These are phyloP conservation scores for Cantharis nigra DNA, from an alignment of 2,888 invertebrate species.

Conservation along the genomic window DNA sequence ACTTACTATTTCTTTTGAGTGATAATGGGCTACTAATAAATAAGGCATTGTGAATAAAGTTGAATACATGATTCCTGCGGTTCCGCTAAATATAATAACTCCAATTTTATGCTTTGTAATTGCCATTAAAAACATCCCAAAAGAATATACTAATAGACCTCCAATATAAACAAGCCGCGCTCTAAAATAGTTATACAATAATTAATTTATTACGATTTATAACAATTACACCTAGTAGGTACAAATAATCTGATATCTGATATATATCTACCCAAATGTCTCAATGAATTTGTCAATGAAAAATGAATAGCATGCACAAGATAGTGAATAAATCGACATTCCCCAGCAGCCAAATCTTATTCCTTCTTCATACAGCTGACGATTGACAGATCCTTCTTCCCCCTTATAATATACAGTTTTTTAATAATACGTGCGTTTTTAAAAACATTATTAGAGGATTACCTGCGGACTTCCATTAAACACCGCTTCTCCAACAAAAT, in stretches of 20 bases:
- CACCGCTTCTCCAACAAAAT: slow-evolving; percentile 91
- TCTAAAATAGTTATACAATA: slow-evolving; percentile 56
- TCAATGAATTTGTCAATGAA: slow-evolving; percentile 86
- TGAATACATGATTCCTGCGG: slow-evolving; percentile 96
- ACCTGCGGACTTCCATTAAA: slow-evolving; percentile 86
- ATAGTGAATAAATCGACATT: slow-evolving; percentile 94
- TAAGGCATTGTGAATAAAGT: slow-evolving; percentile 98
- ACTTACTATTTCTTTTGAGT: slow-evolving; percentile 84
- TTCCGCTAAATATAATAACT: slow-evolving; percentile 88
- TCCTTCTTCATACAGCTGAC: slow-evolving; percentile 83
- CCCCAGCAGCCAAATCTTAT: slow-evolving; percentile 96
- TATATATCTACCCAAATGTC: slow-evolving; percentile 61
- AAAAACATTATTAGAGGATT: slow-evolving; percentile 40
- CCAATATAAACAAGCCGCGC: slow-evolving; percentile 87
- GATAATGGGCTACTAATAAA: slow-evolving; percentile 90
- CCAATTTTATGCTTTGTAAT: slow-evolving; percentile 74
- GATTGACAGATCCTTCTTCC: slow-evolving; percentile 65
- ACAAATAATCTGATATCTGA: slow-evolving; percentile 36
- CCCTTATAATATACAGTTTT: slow-evolving; percentile 64
- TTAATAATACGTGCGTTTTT: slow-evolving; percentile 17
- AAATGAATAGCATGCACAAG: slow-evolving; percentile 90
- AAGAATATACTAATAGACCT: slow-evolving; percentile 84
- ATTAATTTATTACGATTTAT: not conserved
- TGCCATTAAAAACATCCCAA: slow-evolving; percentile 88
- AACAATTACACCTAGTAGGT: not conserved